Base-by-base conservation (phyloP, 2,797 vertebrate genomes). In the Rhodeus uyekii region DNA sequence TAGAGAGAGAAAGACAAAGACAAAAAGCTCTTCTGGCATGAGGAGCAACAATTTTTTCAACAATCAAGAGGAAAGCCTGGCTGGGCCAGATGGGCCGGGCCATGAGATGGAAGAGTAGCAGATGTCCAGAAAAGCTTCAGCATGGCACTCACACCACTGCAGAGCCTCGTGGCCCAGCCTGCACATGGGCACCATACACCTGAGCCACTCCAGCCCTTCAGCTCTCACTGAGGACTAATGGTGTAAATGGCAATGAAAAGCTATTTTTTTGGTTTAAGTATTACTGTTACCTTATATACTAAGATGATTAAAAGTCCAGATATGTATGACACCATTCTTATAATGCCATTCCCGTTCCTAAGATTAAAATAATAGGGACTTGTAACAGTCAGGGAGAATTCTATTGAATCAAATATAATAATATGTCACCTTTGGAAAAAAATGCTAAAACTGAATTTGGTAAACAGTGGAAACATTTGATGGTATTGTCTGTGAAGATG, bases 21-120 rank as follows among this genome's bases (percentile, higher is more conserved):
- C 76, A 83, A 74, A 67, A 4, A 85, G 68, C n/a, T 27, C 4
- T 10, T 12, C 24, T 83, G 48, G 63, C 18, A 68, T 71, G 63
- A 81, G 68, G 9, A 67, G 60, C 36, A 69, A 78, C 39, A 58
- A 72, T 36, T 44, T 63, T 46, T 60, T n/a, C n/a, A n/a, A n/a
- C n/a, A n/a, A 78, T 34, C 39, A 58, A 22, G n/a, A 77, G 58
- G 58, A 74, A 72, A 79, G 55, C 53, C 78, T 72, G 63, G 27
- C 84, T 82, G 61, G 83, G 87, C 88, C 93, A 94, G 92, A 93
- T 93, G 93, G 92, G 88, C 86, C 80, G 72, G 84, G 84, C 87
- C 85, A 87, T 87, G 84, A 85, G 90, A 84, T 89, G 84, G 88
- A 86, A 90, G 87, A 89, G 87, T 87, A 92, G 90, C 92, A 94